Evolutionary conservation across 2,113 vertebrate species (phyloP).

Genomic region (Platichthys stellatus): DNA sequence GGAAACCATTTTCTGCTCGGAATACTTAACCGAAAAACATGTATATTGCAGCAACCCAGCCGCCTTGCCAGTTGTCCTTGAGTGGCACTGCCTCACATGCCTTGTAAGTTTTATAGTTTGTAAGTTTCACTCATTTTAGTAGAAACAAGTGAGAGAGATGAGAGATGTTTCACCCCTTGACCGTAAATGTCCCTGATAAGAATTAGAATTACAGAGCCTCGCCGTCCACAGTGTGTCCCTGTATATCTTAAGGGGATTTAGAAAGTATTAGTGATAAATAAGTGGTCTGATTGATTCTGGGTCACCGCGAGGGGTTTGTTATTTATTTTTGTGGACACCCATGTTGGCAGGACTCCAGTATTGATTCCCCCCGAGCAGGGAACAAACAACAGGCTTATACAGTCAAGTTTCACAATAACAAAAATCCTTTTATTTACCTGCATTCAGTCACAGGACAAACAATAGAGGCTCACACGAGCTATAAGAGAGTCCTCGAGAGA

Average conservation of each 20-base stretch:
- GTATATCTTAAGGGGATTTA: conserved; percentile 31
- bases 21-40: conserved; percentile 30
- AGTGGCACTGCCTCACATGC: conserved; percentile 7
- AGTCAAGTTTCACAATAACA: conserved; percentile 6
- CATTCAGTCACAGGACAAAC: not conserved
- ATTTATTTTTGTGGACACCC: conserved; percentile 31
- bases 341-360: conserved; percentile 31
- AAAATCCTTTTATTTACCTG: conserved; percentile 11
- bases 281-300: conserved; percentile 38
- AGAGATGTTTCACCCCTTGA: conserved; percentile 1
- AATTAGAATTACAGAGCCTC: not conserved
- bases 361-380: conserved; percentile 32
- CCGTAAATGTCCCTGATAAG: conserved; percentile 15
- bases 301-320: conserved; percentile 23
- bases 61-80: conserved; percentile 19
- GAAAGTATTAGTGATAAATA: conserved; percentile 43
- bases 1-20: conserved; percentile 17
- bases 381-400: conserved; percentile 33
- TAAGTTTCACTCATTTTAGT: conserved; percentile 12
- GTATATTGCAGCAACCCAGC: not conserved
- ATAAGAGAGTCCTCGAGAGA: not conserved
- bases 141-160: not conserved
- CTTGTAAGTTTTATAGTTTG: not conserved
- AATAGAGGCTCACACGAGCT: not conserved
- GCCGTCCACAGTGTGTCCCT: not conserved